phyloP scores from a whole-genome alignment of 2,888 invertebrate species.

The Lasioglossum leucozonium region DNA sequence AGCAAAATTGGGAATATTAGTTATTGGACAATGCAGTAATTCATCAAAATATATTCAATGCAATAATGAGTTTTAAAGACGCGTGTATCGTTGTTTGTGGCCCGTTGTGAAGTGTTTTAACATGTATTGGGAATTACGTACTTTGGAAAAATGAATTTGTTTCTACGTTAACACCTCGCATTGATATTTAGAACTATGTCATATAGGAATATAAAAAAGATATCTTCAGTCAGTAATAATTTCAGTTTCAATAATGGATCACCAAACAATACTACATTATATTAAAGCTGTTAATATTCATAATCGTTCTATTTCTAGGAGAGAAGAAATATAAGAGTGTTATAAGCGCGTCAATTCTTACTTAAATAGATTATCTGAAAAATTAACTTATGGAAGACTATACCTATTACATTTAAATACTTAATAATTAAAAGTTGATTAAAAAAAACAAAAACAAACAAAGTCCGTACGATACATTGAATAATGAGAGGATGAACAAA shows the following conservation, averaged over 20 bases:
- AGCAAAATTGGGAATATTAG: background rate
- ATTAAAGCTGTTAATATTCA: slow-evolving; percentile 59
- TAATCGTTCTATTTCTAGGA: slow-evolving; percentile 22
- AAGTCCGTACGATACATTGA: background rate
- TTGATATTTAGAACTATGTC: background rate
- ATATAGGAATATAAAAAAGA: slow-evolving; percentile 50
- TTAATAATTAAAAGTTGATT: slow-evolving; percentile 8
- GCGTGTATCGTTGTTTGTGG: background rate
- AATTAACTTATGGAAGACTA: slow-evolving; percentile 69
- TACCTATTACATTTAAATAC: slow-evolving; percentile 31
- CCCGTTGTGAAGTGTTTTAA: background rate
- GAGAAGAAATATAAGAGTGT: slow-evolving; percentile 29
- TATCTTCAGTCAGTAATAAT: slow-evolving; percentile 57
- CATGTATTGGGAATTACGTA: background rate
- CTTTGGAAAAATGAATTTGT: background rate
- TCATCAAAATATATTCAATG: background rate
- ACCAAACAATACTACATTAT: slow-evolving; percentile 75
- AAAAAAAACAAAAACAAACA: no score
- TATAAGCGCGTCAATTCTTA: slow-evolving; percentile 76
- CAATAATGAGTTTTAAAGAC: background rate
- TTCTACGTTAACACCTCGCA: background rate
- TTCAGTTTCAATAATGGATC: slow-evolving; percentile 78
- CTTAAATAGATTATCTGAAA: slow-evolving; percentile 78
- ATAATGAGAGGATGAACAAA: background rate
- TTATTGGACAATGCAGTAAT: background rate